phyloP scores from a whole-genome alignment of 2,888 invertebrate species.

The Tolmerus cingulatus region DNA sequence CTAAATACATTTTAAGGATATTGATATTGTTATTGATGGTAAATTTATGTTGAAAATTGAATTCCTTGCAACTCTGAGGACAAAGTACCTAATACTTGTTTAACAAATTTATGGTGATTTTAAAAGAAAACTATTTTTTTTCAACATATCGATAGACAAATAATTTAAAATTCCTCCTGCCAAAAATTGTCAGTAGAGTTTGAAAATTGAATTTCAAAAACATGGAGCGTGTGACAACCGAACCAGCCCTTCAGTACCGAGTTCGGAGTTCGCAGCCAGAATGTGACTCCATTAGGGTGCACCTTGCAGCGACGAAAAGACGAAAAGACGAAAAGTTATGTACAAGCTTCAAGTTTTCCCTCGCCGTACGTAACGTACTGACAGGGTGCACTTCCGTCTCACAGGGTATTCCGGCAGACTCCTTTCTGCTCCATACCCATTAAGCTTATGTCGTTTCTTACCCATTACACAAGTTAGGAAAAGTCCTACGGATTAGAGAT shows the following conservation, averaged over 20 bases:
- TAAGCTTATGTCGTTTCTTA: slow-evolving; percentile 30
- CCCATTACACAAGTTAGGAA: slow-evolving; percentile 23
- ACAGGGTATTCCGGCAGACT: not conserved
- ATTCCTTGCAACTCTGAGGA: too few relatives aligned
- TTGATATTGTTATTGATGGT: too few relatives aligned
- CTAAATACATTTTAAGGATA: too few relatives aligned
- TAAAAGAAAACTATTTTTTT: not conserved
- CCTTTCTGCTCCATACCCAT: not conserved
- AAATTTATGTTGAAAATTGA: too few relatives aligned
- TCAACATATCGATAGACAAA: not conserved
- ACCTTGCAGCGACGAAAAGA: slow-evolving; percentile 12
- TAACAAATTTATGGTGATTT: not conserved
- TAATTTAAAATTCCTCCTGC: not conserved
- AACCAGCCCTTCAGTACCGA: not conserved
- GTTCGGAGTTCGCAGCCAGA: not conserved
- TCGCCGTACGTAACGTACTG: not conserved
- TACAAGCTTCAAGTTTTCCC: slow-evolving; percentile 12
- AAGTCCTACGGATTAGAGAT: slow-evolving; percentile 7
- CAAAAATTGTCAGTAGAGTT: not conserved
- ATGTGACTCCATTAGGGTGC: not conserved
- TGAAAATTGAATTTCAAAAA: slow-evolving; percentile 18
- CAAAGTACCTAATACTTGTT: not conserved
- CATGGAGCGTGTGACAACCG: not conserved
- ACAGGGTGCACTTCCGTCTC: slow-evolving; percentile 14
- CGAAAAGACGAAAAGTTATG: slow-evolving; percentile 5